Percentiles rank a stretch among this genome's conserved stretches.
Conservation (phyloP, 2,113 vertebrate genomes). For the Pachypanchax playfairii region DNA sequence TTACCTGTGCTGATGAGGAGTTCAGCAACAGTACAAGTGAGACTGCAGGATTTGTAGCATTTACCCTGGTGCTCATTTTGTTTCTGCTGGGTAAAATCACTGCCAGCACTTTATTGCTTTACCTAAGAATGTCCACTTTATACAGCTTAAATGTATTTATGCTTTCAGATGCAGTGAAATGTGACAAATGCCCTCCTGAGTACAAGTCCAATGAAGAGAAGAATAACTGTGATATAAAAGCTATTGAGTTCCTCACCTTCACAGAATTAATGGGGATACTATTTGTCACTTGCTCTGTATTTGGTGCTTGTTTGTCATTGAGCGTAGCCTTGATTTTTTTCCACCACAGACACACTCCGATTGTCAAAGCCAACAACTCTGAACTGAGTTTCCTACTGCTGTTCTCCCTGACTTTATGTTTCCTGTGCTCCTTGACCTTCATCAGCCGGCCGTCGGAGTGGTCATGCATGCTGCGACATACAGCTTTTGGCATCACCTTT, state of each 20-base stretch:
- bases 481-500: constrained; percentile 76
- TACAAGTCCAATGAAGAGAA: constrained; percentile 78
- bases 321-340: constrained; percentile 77
- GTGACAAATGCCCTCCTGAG: constrained; percentile 76
- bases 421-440: constrained; percentile 79
- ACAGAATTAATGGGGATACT: constrained; percentile 78
- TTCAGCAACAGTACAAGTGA: constrained; percentile 83
- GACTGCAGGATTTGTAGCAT: constrained; percentile 59
- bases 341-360: constrained; percentile 75
- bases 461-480: constrained; percentile 80
- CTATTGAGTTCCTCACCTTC: constrained; percentile 77
- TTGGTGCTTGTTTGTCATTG: constrained; percentile 75
- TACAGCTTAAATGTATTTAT: constrained; percentile 72
- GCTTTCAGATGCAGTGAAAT: constrained; percentile 82
- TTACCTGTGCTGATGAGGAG: constrained; percentile 78
- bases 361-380: constrained; percentile 81
- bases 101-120: constrained; percentile 47
- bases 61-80: constrained; percentile 60
- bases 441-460: constrained; percentile 77
- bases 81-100: constrained; percentile 67
- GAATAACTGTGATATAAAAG: constrained; percentile 77
- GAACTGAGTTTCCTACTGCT: constrained; percentile 81
- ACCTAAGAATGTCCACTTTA: constrained; percentile 60
- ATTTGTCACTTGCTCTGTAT: constrained; percentile 74
- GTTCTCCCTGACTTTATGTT: constrained; percentile 78